Conservation (phyloP, 1,140 invertebrate species). For the Onthophagus taurus region DNA sequence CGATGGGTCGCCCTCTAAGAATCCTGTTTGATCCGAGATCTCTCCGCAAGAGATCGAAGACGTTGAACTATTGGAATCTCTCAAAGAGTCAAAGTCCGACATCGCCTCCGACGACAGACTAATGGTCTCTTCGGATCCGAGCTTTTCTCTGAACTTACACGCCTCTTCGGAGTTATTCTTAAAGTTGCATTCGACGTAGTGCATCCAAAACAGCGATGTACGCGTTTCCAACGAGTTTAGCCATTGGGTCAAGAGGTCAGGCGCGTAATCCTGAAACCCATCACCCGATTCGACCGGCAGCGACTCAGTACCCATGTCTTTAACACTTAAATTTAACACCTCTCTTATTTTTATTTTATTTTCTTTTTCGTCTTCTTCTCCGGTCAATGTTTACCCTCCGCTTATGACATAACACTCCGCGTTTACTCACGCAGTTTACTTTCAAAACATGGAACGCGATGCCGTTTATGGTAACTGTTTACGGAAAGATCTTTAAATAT, state of each 20-base stretch:
- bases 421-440: not conserved
- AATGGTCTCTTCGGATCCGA: slow-evolving; percentile 1
- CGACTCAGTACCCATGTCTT: slow-evolving; percentile 3
- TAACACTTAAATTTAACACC: slow-evolving; percentile 6
- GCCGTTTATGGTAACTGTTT: too few species aligned
- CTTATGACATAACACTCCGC: not conserved
- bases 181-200: slow-evolving; percentile 23
- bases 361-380: not conserved
- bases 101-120: slow-evolving; percentile 5
- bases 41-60: not conserved
- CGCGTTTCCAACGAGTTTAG: slow-evolving; percentile 29
- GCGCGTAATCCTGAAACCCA: slow-evolving; percentile 2
- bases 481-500: too few species aligned
- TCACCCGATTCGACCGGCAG: too few species aligned
- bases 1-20: not conserved
- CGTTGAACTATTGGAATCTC: slow-evolving; percentile 1
- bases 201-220: slow-evolving; percentile 30
- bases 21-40: not conserved
- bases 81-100: slow-evolving; percentile 9
- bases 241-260: slow-evolving; percentile 27
- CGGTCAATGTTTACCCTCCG: not conserved
- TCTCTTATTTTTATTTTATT: slow-evolving; percentile 7
- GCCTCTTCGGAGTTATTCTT: slow-evolving; percentile 15
- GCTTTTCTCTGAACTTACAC: slow-evolving; percentile 14
- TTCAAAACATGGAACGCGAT: too few species aligned